Evolutionary conservation across 2,888 invertebrate genomes (phyloP).

Genomic region (Tuta absoluta): DNA sequence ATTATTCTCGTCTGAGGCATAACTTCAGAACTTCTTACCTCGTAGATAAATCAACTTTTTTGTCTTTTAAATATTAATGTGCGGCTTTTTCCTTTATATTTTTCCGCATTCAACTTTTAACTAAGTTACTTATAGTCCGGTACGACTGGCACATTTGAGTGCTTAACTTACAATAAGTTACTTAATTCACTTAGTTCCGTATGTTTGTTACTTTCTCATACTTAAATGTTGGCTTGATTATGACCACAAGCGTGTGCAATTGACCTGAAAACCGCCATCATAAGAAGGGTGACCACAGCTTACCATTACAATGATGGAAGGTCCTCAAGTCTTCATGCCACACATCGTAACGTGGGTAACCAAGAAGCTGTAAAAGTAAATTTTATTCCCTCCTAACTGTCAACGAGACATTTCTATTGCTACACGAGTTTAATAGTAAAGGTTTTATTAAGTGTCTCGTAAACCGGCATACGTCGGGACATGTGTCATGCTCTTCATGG

Average conservation of each 20-base stretch:
- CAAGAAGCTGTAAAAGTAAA: constrained; percentile 11
- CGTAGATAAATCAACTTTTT: constrained; percentile 29
- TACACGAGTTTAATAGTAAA: not conserved
- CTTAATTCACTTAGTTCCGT: too few species aligned
- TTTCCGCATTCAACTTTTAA: not conserved
- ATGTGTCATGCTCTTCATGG: constrained; percentile 17
- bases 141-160: too few species aligned
- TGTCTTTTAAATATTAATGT: constrained; percentile 31
- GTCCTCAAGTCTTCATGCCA: not conserved
- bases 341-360: constrained; percentile 5
- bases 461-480: not conserved
- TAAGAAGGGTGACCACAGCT: not conserved
- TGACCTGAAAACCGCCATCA: not conserved
- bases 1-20: constrained; percentile 22
- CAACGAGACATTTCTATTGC: constrained; percentile 2
- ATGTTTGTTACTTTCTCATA: too few species aligned
- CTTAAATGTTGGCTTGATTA: too few species aligned
- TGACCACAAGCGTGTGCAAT: too few species aligned
- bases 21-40: constrained; percentile 27
- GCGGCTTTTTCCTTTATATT: constrained; percentile 18
- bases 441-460: constrained; percentile 20
- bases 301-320: constrained; percentile 8
- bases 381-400: constrained; percentile 7
- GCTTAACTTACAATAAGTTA: too few species aligned
- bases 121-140: too few species aligned